Base-by-base conservation (phyloP, 2,888 invertebrate genomes). In the Luffia ferchaultella region DNA sequence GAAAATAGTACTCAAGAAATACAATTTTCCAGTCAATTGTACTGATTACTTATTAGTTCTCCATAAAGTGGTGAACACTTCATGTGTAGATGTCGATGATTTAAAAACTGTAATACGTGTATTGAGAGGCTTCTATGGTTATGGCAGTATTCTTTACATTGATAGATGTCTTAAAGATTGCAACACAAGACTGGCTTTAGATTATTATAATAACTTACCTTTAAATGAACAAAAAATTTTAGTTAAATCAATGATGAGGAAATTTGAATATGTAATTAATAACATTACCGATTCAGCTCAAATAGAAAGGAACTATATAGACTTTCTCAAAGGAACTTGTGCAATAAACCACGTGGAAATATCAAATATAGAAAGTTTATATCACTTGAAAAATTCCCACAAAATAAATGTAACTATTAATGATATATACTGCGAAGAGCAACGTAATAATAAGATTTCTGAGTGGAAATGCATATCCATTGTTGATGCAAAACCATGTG, bases 1-100 rank as follows among this genome's bases (percentile, higher is more conserved):
- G 0, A 82, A 82, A 67, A 76, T 83, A 2, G 65, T 82, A 46
- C 62, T 83, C 45, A 83, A 79, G 58, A 83, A 83, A 62, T 78
- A 83, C 59, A 80, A 82, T 59, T 77, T 77, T 61, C 73, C 79
- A 42, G 58, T 75, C 54, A 66, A 67, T 51, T 78, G 71, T 57
- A 74, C 68, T 44, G 77, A 82, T 60, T 82, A 78, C 51, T 66
- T 60, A 55, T 57, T 75, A 53, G 73, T 83, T 19, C 63, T 83
- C 41, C 73, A 79, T 56, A 83, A 78, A 63, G 62, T 83, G 55
- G 63, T 76, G 17, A 67, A 65, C 57, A 58, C 62, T 17, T 41
- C 70, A 49, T 54, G 56, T 44, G 68, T 80, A 45, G 70, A 79
- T 59, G 59, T 79, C 52, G 60, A 69, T 55, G 83, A 83, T 58